Percentiles rank a stretch among this genome's conserved stretches.
Conservation (phyloP, 2,888 invertebrate genomes). For the Chymomyza caudatula region DNA sequence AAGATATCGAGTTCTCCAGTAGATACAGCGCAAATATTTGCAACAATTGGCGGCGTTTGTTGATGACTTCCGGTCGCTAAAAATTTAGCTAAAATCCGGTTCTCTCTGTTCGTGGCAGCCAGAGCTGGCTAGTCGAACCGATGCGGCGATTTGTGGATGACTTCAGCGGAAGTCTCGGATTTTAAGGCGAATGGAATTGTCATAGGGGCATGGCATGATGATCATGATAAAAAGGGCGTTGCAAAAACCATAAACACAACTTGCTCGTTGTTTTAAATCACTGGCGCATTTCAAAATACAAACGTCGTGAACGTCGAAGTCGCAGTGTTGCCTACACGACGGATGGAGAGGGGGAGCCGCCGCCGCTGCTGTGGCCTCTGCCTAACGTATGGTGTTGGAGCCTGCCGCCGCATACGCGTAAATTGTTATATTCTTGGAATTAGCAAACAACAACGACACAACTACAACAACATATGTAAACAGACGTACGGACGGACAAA, state of each 20-base stretch:
- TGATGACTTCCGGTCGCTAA: slow-evolving; percentile 71
- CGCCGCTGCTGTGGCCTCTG: too few relatives aligned
- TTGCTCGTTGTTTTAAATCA: slow-evolving; percentile 33
- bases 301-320: slow-evolving; percentile 31
- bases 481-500: not conserved
- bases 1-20: not conserved
- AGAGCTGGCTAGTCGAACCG: not conserved
- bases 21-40: slow-evolving; percentile 48
- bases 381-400: not conserved
- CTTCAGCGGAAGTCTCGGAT: slow-evolving; percentile 54
- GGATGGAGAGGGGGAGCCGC: not conserved
- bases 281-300: slow-evolving; percentile 57
- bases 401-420: slow-evolving; percentile 60
- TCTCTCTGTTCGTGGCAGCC: slow-evolving; percentile 34
- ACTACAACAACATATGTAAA: slow-evolving; percentile 16
- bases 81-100: slow-evolving; percentile 15
- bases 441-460: slow-evolving; percentile 51
- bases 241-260: slow-evolving; percentile 46
- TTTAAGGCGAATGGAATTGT: not conserved
- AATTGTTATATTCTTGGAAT: slow-evolving; percentile 70
- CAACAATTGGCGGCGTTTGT: slow-evolving; percentile 61
- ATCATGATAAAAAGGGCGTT: slow-evolving; percentile 15
- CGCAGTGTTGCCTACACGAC: not conserved
- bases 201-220: slow-evolving; percentile 33
- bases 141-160: slow-evolving; percentile 37